Evolutionary conservation across 2,113 vertebrate species (phyloP).

Genomic region (Pteropus alecto): DNA sequence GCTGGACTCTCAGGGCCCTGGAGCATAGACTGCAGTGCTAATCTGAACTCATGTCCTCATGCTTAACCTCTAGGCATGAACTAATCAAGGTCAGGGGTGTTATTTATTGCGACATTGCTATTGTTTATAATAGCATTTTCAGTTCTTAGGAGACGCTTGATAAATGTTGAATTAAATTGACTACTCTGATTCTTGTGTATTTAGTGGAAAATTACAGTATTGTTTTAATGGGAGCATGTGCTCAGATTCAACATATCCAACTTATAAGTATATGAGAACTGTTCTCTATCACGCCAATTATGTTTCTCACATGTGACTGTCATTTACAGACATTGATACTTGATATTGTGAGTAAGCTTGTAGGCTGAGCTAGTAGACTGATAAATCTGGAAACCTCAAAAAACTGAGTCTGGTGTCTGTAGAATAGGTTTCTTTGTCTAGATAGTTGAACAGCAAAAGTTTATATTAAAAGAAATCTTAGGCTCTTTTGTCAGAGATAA

Average conservation of each 20-base stretch:
- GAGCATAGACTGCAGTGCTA: accelerated
- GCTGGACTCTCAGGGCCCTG: no score
- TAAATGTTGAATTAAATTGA: neutral
- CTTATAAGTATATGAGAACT: neutral
- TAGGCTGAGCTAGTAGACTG: neutral
- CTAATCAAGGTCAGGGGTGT: neutral
- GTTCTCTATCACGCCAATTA: neutral
- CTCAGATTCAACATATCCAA: neutral
- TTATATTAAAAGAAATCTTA: neutral
- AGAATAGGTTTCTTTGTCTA: neutral
- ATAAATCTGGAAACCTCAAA: neutral
- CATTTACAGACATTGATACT: neutral
- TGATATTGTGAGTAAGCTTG: neutral
- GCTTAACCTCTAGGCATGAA: neutral
- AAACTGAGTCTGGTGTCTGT: neutral
- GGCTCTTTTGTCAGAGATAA: neutral
- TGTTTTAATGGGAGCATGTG: neutral
- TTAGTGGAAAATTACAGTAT: neutral
- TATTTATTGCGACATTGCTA: accelerated
- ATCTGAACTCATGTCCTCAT: neutral
- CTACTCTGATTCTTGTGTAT: neutral
- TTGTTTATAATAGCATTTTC: neutral
- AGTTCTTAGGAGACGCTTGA: neutral
- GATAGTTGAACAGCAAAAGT: neutral
- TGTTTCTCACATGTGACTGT: neutral